Conservation (phyloP, 2,113 vertebrate species). For the Machaerirhynchus nigripectus region DNA sequence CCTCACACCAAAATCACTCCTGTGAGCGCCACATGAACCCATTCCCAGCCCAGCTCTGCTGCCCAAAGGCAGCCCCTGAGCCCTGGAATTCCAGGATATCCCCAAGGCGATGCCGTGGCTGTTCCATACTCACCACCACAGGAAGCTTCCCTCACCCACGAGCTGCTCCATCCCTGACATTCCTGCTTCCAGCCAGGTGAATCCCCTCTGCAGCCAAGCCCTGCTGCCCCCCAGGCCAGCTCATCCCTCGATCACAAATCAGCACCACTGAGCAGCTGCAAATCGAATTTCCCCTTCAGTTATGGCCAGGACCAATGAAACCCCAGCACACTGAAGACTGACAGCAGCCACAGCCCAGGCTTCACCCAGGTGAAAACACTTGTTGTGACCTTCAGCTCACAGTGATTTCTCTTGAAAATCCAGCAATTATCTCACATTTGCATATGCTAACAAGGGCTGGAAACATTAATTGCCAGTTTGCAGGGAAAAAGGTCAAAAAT, state of each 20-base stretch:
- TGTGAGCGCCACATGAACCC: not conserved
- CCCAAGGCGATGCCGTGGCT: accelerated
- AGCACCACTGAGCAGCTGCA: not conserved
- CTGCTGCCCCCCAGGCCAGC: not conserved
- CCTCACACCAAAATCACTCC: not conserved
- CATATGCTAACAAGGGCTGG: not conserved
- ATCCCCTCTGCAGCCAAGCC: too few species aligned
- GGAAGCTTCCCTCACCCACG: not conserved
- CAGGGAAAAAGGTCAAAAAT: not conserved
- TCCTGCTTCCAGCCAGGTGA: not conserved
- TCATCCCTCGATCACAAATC: not conserved
- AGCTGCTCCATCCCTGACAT: accelerated
- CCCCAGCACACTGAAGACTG: not conserved
- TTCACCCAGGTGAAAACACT: not conserved
- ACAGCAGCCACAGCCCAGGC: not conserved
- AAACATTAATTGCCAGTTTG: not conserved
- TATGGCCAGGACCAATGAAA: not conserved
- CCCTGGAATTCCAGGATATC: accelerated
- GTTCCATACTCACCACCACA: not conserved
- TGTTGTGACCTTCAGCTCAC: not conserved
- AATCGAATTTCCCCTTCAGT: not conserved
- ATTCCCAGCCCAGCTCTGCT: not conserved
- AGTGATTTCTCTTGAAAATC: not conserved
- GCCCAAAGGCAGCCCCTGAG: not conserved
- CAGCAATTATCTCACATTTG: not conserved